Conservation (phyloP, 2,113 vertebrate genomes). For the Rhineura floridana region DNA sequence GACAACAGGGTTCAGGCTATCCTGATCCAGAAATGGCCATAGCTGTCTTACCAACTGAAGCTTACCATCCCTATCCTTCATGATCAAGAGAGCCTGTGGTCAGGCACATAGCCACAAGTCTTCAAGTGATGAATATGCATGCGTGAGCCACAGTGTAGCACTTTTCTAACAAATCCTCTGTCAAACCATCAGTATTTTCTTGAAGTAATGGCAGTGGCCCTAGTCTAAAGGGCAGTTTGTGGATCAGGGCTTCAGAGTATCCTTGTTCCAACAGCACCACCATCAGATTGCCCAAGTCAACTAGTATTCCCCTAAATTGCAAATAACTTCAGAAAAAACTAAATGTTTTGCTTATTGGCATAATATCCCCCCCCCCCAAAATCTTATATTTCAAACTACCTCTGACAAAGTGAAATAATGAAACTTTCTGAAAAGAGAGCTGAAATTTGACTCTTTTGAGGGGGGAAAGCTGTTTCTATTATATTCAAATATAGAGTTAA, state of each 20-base stretch:
- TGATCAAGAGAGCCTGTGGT: too few relatives aligned
- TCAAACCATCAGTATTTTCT: too few relatives aligned
- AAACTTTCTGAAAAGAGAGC: not conserved
- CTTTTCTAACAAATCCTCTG: not conserved
- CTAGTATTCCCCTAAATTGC: not conserved
- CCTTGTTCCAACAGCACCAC: not conserved
- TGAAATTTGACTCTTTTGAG: too few relatives aligned
- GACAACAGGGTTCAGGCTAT: too few relatives aligned
- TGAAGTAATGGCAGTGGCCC: not conserved
- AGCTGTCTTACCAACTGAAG: too few relatives aligned
- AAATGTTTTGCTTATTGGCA: not conserved
- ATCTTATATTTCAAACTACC: not conserved
- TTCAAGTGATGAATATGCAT: too few relatives aligned
- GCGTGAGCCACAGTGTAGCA: not conserved
- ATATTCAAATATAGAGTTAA: not conserved
- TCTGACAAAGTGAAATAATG: not conserved
- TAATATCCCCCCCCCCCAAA: not conserved
- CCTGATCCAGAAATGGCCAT: too few relatives aligned
- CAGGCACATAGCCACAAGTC: too few relatives aligned
- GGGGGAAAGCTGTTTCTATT: too few relatives aligned
- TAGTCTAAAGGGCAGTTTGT: not conserved
- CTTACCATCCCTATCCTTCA: too few relatives aligned
- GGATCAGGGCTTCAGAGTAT: not conserved
- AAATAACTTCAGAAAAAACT: not conserved
- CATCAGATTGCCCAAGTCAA: not conserved